phyloP scores from a whole-genome alignment of 2,888 invertebrate genomes.

The Chymomyza caudatula region DNA sequence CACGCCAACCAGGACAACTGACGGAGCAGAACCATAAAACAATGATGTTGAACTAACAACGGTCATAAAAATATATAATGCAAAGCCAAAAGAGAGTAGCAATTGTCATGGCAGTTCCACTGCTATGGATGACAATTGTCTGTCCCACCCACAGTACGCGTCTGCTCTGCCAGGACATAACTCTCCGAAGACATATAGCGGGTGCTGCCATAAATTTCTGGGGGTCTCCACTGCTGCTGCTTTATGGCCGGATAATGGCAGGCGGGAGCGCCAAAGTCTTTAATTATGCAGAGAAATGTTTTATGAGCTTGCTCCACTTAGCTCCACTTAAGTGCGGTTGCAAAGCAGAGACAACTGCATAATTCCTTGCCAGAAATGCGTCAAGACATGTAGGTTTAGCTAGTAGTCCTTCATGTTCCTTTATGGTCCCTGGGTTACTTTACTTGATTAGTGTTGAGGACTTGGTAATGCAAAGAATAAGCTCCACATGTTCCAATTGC shows the following conservation, averaged over 20 bases:
- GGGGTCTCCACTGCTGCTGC: not conserved
- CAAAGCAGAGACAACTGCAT: conserved; percentile 45
- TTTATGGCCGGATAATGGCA: conserved; percentile 8
- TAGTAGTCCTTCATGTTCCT: conserved; percentile 5
- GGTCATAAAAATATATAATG: conserved; percentile 72
- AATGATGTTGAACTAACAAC: conserved; percentile 56
- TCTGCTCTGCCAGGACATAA: conserved; percentile 38
- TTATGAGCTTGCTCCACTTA: conserved; percentile 46
- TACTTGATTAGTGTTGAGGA: conserved; percentile 63
- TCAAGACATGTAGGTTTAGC: conserved; percentile 7
- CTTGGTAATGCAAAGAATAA: not conserved
- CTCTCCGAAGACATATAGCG: conserved; percentile 65
- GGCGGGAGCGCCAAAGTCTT: conserved; percentile 51
- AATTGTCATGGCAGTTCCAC: conserved; percentile 37
- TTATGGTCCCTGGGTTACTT: conserved; percentile 45
- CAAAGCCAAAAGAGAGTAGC: conserved; percentile 33
- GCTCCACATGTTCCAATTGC: not conserved
- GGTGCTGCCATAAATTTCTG: conserved; percentile 64
- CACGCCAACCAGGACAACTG: conserved; percentile 20
- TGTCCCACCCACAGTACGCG: conserved; percentile 13
- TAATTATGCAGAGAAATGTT: conserved; percentile 76
- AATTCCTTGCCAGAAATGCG: conserved; percentile 56
- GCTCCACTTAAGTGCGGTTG: conserved; percentile 22
- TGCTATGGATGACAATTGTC: conserved; percentile 54
- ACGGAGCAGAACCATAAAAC: conserved; percentile 59